phyloP scores from a whole-genome alignment of 2,113 vertebrate species.

The Nerophis lumbriciformis region DNA sequence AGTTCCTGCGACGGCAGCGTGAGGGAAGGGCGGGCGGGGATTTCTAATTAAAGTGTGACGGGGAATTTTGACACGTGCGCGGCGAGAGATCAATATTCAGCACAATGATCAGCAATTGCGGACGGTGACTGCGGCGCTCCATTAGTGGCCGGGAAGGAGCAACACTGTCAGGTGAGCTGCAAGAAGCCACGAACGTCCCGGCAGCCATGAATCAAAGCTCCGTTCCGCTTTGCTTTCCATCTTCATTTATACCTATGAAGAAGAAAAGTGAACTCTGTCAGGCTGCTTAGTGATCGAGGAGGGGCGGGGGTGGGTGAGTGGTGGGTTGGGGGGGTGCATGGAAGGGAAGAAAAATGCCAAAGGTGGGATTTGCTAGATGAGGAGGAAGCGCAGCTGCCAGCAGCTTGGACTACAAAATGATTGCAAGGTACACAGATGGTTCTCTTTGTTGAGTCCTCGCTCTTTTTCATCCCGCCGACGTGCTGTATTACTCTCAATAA shows the following conservation, averaged over 20 bases:
- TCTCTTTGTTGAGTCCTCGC: conserved; percentile 14
- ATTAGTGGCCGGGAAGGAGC: conserved; percentile 37
- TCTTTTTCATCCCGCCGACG: conserved; percentile 2
- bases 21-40: conserved; percentile 76
- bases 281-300: conserved; percentile 46
- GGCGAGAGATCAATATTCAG: conserved; percentile 99
- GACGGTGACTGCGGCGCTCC: conserved; percentile 72
- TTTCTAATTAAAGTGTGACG: conserved; percentile 97
- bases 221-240: conserved; percentile 85
- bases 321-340: conserved; percentile 20
- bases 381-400: conserved; percentile 55
- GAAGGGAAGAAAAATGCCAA: conserved; percentile 55
- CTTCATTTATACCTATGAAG: conserved; percentile 92
- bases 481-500: not conserved
- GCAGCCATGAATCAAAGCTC: conserved; percentile 89
- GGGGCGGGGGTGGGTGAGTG: conserved; percentile 19
- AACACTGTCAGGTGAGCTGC: conserved; percentile 21
- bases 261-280: conserved; percentile 75
- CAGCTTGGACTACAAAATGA: conserved; percentile 44
- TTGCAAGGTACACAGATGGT: conserved; percentile 47
- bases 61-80: conserved; percentile 99
- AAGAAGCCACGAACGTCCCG: conserved; percentile 48
- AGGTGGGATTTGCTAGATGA: conserved; percentile 39
- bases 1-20: conserved; percentile 80
- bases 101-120: conserved; percentile 95